A percentile compares a stretch with the other conserved stretches of the same genome.
These are phyloP conservation scores for Ginglymostoma cirratum DNA, from an alignment of 2,113 vertebrate species.

Conservation along the genomic window DNA sequence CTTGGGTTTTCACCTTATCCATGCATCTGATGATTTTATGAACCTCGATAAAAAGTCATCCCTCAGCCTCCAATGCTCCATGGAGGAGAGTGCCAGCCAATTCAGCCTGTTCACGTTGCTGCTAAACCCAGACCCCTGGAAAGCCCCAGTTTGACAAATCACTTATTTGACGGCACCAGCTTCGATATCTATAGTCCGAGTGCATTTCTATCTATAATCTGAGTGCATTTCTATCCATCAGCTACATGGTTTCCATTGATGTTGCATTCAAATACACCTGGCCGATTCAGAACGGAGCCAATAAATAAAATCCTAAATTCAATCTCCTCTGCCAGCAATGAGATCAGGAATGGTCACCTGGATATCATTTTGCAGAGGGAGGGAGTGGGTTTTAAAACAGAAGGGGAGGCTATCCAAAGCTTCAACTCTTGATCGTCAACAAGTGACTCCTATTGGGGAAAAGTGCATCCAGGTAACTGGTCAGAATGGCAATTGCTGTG, in stretches of 20 bases:
- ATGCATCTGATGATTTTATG: too few relatives aligned
- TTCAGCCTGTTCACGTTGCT: too few relatives aligned
- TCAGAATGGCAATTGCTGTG: neutral
- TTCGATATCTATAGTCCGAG: neutral
- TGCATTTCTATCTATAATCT: neutral
- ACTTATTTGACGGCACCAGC: neutral
- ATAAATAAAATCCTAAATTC: neutral
- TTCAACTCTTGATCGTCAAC: neutral
- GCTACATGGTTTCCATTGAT: neutral
- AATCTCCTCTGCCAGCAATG: neutral
- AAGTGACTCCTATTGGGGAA: neutral
- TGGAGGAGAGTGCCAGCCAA: too few relatives aligned
- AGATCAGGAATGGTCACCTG: too few relatives aligned
- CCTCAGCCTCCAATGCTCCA: too few relatives aligned
- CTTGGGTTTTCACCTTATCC: too few relatives aligned
- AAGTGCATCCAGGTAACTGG: neutral
- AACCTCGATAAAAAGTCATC: too few relatives aligned
- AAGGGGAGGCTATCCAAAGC: neutral
- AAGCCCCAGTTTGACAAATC: neutral
- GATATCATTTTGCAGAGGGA: neutral
- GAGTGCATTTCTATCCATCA: neutral
- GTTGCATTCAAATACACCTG: neutral
- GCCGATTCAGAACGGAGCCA: too few relatives aligned
- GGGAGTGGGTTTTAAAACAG: neutral
- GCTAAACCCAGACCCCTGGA: neutral